Evolutionary conservation across 2,888 invertebrate species (phyloP).

Genomic region (Willowsia nigromaculata): DNA sequence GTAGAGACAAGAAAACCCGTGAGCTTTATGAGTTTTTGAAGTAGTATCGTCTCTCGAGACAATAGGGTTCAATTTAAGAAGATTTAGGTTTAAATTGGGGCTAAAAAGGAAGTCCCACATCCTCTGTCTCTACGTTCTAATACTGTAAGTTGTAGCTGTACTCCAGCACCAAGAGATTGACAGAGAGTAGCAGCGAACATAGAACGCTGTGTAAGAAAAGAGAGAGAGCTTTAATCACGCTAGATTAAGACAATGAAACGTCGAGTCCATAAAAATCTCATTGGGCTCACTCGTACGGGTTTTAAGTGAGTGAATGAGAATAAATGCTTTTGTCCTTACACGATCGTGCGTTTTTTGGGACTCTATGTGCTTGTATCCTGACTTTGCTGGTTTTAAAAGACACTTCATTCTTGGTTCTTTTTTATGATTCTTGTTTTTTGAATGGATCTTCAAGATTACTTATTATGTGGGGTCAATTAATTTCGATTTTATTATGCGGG

Average conservation of each 20-base stretch:
- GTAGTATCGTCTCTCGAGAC: conserved; percentile 2
- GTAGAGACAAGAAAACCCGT: too few relatives aligned
- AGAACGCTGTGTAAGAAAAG: background rate
- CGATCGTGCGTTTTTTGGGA: too few relatives aligned
- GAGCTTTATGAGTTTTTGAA: too few relatives aligned
- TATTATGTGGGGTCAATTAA: too few relatives aligned
- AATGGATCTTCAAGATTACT: too few relatives aligned
- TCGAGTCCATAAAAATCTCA: background rate
- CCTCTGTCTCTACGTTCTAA: conserved; percentile 68
- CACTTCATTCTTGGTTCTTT: too few relatives aligned
- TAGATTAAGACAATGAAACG: conserved; percentile 56
- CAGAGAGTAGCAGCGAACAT: background rate
- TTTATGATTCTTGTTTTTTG: too few relatives aligned
- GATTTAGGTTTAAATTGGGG: conserved; percentile 71
- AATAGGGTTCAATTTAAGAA: conserved; percentile 38
- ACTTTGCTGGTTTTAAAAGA: too few relatives aligned
- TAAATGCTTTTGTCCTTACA: conserved; percentile 23
- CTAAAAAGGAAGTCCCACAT: conserved; percentile 78
- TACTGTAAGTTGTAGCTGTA: background rate
- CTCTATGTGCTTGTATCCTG: too few relatives aligned
- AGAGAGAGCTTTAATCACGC: conserved; percentile 20
- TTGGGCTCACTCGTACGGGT: background rate
- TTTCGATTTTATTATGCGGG: too few relatives aligned
- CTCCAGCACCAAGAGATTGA: background rate
- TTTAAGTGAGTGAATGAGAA: background rate